These are phyloP conservation scores for Lasiommata megera DNA, from an alignment of 2,888 invertebrate species.

Conservation along the genomic window DNA sequence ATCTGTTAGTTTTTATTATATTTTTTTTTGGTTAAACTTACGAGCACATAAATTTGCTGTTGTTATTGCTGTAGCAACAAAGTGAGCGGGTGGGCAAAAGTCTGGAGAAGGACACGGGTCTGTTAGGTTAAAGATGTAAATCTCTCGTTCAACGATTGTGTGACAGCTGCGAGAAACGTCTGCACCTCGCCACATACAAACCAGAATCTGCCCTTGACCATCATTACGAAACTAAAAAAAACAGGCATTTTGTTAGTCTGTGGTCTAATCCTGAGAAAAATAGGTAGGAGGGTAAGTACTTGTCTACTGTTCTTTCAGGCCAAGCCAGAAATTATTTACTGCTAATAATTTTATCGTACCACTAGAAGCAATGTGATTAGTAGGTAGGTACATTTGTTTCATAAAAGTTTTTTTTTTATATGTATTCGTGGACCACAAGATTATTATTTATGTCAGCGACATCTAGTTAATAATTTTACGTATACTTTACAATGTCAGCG, in stretches of 20 bases:
- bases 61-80: constrained; percentile 71
- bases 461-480: neutral
- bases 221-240: constrained; percentile 72
- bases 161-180: constrained; percentile 72
- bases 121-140: constrained; percentile 71
- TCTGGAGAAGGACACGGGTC: constrained; percentile 69
- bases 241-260: neutral
- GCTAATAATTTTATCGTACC: no score
- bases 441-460: no score
- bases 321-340: no score
- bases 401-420: no score
- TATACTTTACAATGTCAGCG: neutral
- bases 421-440: no score
- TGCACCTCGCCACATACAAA: constrained; percentile 81
- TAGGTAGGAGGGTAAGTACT: no score
- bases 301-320: no score
- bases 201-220: constrained; percentile 76
- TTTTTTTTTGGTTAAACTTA: constrained; percentile 50
- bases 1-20: neutral
- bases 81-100: constrained; percentile 77
- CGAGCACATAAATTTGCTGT: constrained; percentile 82
- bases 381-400: no score
- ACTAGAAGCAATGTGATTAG: no score
- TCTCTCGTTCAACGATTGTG: constrained; percentile 62
- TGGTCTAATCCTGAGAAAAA: no score